These are phyloP conservation scores for Podarcis cretensis DNA, from an alignment of 2,113 vertebrate genomes.

Conservation along the genomic window DNA sequence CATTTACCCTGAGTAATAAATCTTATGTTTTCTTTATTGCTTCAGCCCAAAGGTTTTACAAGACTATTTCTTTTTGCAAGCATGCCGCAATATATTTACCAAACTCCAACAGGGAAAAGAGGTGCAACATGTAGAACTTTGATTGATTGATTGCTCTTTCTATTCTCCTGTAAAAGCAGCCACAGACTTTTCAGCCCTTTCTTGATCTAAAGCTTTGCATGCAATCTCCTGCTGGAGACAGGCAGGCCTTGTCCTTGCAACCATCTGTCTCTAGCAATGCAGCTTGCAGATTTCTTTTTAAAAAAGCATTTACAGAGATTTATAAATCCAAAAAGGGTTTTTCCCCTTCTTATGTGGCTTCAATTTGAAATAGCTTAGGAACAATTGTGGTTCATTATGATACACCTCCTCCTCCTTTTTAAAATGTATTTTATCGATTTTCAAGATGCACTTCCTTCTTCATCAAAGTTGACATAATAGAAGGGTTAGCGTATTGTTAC, in stretches of 20 bases:
- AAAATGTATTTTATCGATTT: too few relatives aligned
- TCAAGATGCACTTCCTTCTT: background rate
- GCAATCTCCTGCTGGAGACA: background rate
- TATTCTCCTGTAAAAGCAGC: background rate
- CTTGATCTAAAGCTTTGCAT: background rate
- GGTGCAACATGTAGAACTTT: background rate
- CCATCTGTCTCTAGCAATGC: background rate
- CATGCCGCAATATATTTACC: too few relatives aligned
- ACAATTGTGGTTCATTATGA: background rate
- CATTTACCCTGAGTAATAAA: too few relatives aligned
- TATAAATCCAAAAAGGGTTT: background rate
- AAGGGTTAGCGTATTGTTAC: background rate
- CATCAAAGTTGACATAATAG: background rate
- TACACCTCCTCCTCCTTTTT: background rate
- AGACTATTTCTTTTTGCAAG: too few relatives aligned
- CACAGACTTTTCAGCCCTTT: background rate
- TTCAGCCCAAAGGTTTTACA: too few relatives aligned
- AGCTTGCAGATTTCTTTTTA: background rate
- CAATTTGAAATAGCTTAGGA: background rate
- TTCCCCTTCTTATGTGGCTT: background rate
- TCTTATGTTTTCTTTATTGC: too few relatives aligned
- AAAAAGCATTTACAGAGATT: background rate
- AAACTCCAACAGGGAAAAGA: too few relatives aligned
- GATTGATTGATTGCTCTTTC: background rate
- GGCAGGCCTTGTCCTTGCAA: background rate